These are phyloP conservation scores for Aphaenogaster ashmeadi DNA, from an alignment of 1,140 invertebrate genomes.

Conservation along the genomic window DNA sequence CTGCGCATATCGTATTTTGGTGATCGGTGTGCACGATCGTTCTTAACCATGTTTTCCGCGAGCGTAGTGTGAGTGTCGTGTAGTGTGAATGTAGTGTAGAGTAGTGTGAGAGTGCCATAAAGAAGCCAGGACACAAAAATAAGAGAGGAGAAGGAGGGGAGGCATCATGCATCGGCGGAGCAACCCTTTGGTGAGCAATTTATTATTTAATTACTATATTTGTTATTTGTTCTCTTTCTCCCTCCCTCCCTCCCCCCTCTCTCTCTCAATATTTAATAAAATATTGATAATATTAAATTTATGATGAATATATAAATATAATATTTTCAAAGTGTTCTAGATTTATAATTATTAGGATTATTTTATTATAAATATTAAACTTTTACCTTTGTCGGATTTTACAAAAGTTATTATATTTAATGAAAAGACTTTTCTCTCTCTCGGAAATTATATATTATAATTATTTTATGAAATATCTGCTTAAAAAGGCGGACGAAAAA, in stretches of 20 bases:
- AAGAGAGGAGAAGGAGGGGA: background rate
- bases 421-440: constrained; percentile 3
- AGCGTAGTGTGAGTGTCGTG: background rate
- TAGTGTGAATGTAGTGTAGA: background rate
- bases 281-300: background rate
- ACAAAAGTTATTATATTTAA: constrained; percentile 13
- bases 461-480: constrained; percentile 5
- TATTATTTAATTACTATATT: background rate
- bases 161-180: background rate
- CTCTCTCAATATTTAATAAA: background rate
- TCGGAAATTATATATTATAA: constrained; percentile 8
- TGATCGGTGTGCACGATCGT: background rate
- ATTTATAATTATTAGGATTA: constrained; percentile 1
- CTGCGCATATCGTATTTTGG: background rate
- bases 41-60: background rate
- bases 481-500: background rate
- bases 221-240: background rate
- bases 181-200: background rate
- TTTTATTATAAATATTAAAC: constrained; percentile 10
- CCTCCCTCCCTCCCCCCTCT: background rate
- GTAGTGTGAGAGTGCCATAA: background rate
- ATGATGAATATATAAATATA: background rate
- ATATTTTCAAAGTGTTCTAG: background rate
- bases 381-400: background rate
- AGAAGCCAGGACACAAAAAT: background rate